A percentile compares a stretch with the other conserved stretches of the same genome.
Evolutionary conservation across 1,140 invertebrate species (phyloP).

Genomic region (Micrasema longulum): DNA sequence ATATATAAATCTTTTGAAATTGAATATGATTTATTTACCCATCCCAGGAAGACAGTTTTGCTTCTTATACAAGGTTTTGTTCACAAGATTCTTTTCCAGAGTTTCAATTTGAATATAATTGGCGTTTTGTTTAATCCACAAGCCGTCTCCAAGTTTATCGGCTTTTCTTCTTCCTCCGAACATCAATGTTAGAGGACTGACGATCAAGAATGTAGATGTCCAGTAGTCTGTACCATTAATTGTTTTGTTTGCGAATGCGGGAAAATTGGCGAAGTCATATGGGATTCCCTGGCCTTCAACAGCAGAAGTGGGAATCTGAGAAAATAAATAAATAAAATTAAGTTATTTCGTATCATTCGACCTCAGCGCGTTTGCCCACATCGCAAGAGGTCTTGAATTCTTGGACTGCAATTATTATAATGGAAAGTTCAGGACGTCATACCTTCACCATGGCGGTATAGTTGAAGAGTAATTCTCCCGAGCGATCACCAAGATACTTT

Average conservation of each 20-base stretch:
- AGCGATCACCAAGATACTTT: too few relatives aligned
- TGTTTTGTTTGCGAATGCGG: conserved; percentile 37
- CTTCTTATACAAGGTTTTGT: conserved; percentile 34
- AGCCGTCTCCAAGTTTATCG: conserved; percentile 39
- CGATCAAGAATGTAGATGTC: conserved; percentile 45
- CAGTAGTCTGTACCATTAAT: conserved; percentile 44
- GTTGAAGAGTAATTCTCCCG: too few relatives aligned
- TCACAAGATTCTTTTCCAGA: conserved; percentile 27
- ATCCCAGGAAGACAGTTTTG: conserved; percentile 50
- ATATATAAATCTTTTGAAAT: too few relatives aligned
- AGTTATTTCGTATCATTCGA: too few relatives aligned
- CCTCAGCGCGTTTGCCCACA: too few relatives aligned
- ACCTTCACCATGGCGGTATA: too few relatives aligned
- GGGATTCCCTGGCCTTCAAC: conserved; percentile 42
- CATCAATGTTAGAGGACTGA: conserved; percentile 23
- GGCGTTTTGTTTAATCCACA: conserved; percentile 45
- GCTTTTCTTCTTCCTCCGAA: conserved; percentile 33
- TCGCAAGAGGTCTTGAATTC: too few relatives aligned
- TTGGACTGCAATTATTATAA: too few relatives aligned
- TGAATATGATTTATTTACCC: conserved; percentile 27
- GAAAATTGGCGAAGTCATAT: conserved; percentile 40
- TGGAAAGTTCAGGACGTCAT: too few relatives aligned
- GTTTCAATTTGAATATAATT: conserved; percentile 38
- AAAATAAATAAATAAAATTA: not conserved
- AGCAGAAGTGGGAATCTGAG: conserved; percentile 40